Conservation (phyloP, 2,888 invertebrate genomes). For the Leucoma salicis region DNA sequence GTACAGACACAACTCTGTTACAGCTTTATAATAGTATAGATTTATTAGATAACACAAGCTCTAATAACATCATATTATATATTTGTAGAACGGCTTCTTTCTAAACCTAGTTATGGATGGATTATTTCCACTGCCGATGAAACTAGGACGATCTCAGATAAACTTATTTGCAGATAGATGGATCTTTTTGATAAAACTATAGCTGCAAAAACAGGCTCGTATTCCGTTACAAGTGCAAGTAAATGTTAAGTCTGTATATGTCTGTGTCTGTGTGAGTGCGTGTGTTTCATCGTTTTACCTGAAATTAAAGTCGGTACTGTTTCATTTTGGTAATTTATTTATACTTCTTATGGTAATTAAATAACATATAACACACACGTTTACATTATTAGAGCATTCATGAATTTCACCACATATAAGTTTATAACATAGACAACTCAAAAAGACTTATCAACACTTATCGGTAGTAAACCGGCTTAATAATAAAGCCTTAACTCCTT, state of each 20-base stretch:
- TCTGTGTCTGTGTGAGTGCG: no score
- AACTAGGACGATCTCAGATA: not conserved
- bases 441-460: constrained; percentile 5
- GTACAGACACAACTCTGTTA: not conserved
- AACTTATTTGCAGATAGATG: not conserved
- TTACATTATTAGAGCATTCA: no score
- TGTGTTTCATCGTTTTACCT: no score
- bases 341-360: no score
- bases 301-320: no score
- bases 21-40: not conserved
- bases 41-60: not conserved
- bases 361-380: no score
- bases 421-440: not conserved
- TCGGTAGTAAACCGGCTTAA: not conserved
- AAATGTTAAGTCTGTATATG: no score
- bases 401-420: not conserved
- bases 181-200: not conserved
- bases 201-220: not conserved
- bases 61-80: no score
- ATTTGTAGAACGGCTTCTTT: not conserved
- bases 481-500: not conserved
- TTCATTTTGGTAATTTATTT: no score
- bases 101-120: not conserved
- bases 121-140: not conserved
- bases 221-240: not conserved